A percentile compares a stretch with the other conserved stretches of the same genome.
phyloP scores from a whole-genome alignment of 2,797 vertebrate species.

The Tokudaia muenninki region DNA sequence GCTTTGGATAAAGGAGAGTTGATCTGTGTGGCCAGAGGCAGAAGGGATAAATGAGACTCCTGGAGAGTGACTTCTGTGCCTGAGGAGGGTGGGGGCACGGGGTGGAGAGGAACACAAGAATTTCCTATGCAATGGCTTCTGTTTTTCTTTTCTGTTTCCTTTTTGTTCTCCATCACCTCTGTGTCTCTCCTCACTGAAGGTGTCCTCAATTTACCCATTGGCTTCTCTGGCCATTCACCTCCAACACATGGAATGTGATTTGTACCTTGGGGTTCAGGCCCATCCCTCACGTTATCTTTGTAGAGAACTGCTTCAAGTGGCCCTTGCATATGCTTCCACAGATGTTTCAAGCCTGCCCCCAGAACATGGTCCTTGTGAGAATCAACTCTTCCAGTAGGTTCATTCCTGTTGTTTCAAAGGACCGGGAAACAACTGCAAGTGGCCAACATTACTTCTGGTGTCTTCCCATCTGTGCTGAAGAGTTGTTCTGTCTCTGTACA shows the following conservation, averaged over 20 bases:
- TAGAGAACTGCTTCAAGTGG: not conserved
- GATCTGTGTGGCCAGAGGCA: not conserved
- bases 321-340: fast-evolving
- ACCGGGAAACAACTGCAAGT: not conserved
- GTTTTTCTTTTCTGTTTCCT: not conserved
- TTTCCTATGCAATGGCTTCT: not conserved
- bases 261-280: not conserved
- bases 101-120: not conserved
- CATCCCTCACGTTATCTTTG: not conserved
- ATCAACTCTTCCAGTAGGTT: not conserved
- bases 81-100: not conserved
- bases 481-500: constrained; percentile 1
- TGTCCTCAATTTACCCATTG: not conserved
- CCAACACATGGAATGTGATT: not conserved
- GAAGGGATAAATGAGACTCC: not conserved
- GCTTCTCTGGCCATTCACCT: not conserved
- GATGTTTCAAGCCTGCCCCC: not conserved
- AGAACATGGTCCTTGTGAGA: not conserved
- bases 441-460: not conserved
- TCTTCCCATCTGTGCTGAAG: not conserved
- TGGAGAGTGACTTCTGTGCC: not conserved
- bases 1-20: not conserved
- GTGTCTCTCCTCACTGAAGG: not conserved
- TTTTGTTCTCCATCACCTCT: not conserved
- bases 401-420: not conserved